Conservation (phyloP, 2,888 invertebrate genomes). For the Mystacides longicornis region DNA sequence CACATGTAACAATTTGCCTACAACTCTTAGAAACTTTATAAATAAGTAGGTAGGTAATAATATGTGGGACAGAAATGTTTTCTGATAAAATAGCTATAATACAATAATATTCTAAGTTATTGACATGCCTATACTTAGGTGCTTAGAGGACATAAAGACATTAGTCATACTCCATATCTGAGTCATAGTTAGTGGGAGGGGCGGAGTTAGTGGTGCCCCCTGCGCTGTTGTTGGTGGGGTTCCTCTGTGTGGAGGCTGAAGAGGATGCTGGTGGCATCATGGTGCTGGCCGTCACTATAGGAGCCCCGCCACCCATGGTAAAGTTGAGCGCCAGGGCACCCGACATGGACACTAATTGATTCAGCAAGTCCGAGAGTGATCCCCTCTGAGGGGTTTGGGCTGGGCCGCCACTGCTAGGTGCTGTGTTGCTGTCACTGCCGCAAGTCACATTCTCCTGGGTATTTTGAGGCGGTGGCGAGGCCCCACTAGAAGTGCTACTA, state of each 20-base stretch:
- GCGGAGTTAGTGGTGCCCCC: conserved; percentile 31
- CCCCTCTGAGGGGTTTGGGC: background rate
- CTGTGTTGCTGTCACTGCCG: background rate
- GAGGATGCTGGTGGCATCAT: background rate
- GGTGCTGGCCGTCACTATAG: background rate
- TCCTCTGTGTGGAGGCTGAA: background rate
- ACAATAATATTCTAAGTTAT: too few relatives aligned
- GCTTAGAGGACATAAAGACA: too few relatives aligned
- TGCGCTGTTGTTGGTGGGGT: conserved; percentile 2
- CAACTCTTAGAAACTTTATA: too few relatives aligned
- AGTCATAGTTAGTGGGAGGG: conserved; percentile 36
- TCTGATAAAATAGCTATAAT: too few relatives aligned
- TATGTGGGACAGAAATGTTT: too few relatives aligned
- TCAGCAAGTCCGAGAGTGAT: background rate
- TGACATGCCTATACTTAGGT: too few relatives aligned
- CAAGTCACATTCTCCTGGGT: background rate
- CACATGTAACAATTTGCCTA: too few relatives aligned
- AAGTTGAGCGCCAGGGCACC: background rate
- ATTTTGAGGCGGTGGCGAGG: background rate
- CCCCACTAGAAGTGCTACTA: background rate
- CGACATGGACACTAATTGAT: background rate
- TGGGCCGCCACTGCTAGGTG: background rate
- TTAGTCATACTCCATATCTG: conserved; percentile 38
- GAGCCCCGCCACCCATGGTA: background rate
- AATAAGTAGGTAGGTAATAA: too few relatives aligned